Evolutionary conservation across 2,888 invertebrate genomes (phyloP).

Genomic region (Empis livida): DNA sequence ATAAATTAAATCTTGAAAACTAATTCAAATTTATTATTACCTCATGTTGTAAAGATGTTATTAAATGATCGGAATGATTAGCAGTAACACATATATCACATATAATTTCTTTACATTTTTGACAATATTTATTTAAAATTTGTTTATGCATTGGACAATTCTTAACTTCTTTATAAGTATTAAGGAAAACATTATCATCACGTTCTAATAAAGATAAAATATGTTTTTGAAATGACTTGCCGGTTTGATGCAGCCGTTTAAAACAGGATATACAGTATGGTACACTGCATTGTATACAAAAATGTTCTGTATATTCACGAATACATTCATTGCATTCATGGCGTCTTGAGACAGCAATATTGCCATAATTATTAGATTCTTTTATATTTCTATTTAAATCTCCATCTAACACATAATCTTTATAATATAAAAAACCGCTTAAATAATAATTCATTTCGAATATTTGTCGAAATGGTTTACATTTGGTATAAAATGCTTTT

Average conservation of each 20-base stretch:
- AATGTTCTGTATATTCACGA: slow-evolving; percentile 13
- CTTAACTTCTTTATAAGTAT: slow-evolving; percentile 11
- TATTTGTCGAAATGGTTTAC: slow-evolving; percentile 19
- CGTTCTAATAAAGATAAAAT: slow-evolving; percentile 9
- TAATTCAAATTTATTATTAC: slow-evolving; percentile 10
- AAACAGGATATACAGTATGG: slow-evolving; percentile 27
- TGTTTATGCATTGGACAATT: slow-evolving; percentile 17
- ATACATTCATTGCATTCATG: slow-evolving; percentile 27
- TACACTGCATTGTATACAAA: slow-evolving; percentile 25
- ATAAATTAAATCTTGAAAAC: neutral
- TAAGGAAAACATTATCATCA: slow-evolving; percentile 6
- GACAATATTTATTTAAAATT: slow-evolving; percentile 17
- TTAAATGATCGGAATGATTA: slow-evolving; percentile 17
- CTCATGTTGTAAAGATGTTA: slow-evolving; percentile 13
- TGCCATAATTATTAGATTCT: too few species aligned
- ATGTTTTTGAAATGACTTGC: slow-evolving; percentile 25
- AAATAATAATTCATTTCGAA: slow-evolving; percentile 33
- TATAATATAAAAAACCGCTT: slow-evolving; percentile 17
- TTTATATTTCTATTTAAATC: slow-evolving; percentile 2
- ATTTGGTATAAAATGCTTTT: too few species aligned
- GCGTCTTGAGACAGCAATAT: too few species aligned
- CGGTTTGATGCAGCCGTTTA: slow-evolving; percentile 22
- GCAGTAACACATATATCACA: slow-evolving; percentile 18
- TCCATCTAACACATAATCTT: neutral
- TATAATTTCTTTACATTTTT: slow-evolving; percentile 14